Conservation (phyloP, 1,140 invertebrate genomes). For the Ceratoteleas bidentatus region DNA sequence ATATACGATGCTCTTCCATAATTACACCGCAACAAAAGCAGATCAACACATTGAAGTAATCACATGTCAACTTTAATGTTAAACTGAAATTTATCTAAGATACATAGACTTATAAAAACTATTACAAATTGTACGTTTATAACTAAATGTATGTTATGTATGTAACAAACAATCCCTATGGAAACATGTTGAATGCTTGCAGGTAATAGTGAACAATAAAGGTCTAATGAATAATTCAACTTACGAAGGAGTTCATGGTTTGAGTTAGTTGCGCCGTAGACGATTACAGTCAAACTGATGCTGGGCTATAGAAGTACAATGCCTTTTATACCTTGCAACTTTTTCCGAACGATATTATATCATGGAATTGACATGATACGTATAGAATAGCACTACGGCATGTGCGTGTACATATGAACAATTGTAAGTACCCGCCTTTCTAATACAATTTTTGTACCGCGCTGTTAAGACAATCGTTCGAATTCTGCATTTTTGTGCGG, state of each 20-base stretch:
- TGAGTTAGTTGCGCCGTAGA: slow-evolving; percentile 52
- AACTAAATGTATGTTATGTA: too few species aligned
- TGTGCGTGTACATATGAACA: slow-evolving; percentile 31
- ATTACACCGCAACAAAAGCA: too few species aligned
- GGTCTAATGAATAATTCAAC: slow-evolving; percentile 22
- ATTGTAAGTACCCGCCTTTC: slow-evolving; percentile 69
- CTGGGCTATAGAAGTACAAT: slow-evolving; percentile 59
- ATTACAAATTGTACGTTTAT: too few species aligned
- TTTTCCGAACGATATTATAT: slow-evolving; percentile 66
- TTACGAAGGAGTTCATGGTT: slow-evolving; percentile 76
- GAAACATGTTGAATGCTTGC: too few species aligned
- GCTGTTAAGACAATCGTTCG: slow-evolving; percentile 65
- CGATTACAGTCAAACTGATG: slow-evolving; percentile 72
- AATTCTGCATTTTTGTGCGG: slow-evolving; percentile 5
- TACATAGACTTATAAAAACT: too few species aligned
- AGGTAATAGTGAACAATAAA: too few species aligned
- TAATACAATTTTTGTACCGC: slow-evolving; percentile 62
- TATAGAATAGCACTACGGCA: slow-evolving; percentile 57
- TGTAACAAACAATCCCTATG: too few species aligned
- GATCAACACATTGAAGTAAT: too few species aligned
- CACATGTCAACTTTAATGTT: too few species aligned
- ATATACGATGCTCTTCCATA: too few species aligned
- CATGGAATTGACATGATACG: slow-evolving; percentile 60
- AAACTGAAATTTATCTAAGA: too few species aligned
- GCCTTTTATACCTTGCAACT: slow-evolving; percentile 75